Percentiles rank a stretch among this genome's conserved stretches.
These are phyloP conservation scores for Elegia similella DNA, from an alignment of 2,888 invertebrate genomes.

Conservation along the genomic window DNA sequence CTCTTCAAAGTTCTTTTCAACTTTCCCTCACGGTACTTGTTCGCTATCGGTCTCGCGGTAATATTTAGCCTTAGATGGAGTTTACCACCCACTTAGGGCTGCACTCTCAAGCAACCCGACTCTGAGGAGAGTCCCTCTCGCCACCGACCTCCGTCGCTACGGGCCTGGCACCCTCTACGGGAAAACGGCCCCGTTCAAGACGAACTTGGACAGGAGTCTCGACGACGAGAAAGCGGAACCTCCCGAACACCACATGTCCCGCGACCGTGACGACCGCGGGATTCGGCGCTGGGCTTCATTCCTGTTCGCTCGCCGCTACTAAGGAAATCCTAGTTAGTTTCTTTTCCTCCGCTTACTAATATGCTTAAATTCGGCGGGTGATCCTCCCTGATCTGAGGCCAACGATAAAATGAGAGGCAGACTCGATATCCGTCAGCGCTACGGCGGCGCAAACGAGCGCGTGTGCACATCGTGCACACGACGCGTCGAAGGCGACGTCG, in stretches of 20 bases:
- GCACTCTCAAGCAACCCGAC: conserved; percentile 84
- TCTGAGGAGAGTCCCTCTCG: conserved; percentile 48
- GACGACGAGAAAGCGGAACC: no score
- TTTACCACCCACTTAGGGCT: conserved; percentile 84
- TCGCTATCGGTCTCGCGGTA: conserved; percentile 84
- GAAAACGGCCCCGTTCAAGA: conserved; percentile 55
- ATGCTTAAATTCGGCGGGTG: no score
- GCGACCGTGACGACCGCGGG: conserved; percentile 48
- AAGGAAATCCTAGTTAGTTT: conserved; percentile 51
- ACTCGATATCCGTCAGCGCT: conserved; percentile 35
- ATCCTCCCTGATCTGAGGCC: conserved; percentile 55
- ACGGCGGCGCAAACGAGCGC: conserved; percentile 23
- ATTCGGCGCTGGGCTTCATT: conserved; percentile 79
- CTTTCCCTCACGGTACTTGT: conserved; percentile 87
- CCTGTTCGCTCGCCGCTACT: no score
- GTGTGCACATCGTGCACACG: conserved; percentile 3
- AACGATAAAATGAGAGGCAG: conserved; percentile 38
- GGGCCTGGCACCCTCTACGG: conserved; percentile 80
- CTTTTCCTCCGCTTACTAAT: conserved; percentile 54
- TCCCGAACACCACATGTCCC: no score
- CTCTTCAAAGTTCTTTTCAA: conserved; percentile 86
- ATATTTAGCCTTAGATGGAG: conserved; percentile 82
- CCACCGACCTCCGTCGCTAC: conserved; percentile 54
- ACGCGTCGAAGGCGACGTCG: conserved; percentile 31
- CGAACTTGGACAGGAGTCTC: no score